Conservation (phyloP, 23 tunicate genomes). For the Styela plicata region DNA sequence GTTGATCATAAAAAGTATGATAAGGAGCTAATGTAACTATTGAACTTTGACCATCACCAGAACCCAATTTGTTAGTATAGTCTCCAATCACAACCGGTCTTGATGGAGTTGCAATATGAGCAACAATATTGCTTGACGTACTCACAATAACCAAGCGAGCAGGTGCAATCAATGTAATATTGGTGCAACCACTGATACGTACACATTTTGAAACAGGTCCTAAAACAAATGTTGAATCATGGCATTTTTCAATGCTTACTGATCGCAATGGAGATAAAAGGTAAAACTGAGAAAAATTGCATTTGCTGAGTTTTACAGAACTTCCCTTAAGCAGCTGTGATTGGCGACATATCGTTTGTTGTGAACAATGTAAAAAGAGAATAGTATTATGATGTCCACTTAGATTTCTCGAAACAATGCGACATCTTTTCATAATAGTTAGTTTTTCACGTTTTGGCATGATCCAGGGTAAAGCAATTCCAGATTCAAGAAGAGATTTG, state of each 20-base stretch:
- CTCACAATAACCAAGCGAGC: constrained; percentile 50
- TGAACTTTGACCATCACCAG: not conserved
- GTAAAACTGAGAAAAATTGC: constrained; percentile 63
- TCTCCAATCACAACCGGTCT: constrained; percentile 62
- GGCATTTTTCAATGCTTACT: constrained; percentile 86
- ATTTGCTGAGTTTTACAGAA: constrained; percentile 51
- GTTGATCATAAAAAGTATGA: constrained; percentile 70
- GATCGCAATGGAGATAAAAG: constrained; percentile 67
- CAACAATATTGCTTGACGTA: constrained; percentile 30
- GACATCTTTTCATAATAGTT: constrained; percentile 16
- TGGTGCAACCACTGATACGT: constrained; percentile 53
- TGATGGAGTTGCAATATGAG: constrained; percentile 65
- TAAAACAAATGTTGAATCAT: constrained; percentile 47
- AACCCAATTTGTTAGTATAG: not conserved
- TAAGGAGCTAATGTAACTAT: constrained; percentile 80
- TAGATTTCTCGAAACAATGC: constrained; percentile 35
- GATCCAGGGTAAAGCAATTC: constrained; percentile 55
- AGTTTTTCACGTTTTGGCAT: constrained; percentile 2
- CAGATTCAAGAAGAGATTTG: constrained; percentile 35
- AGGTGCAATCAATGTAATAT: constrained; percentile 70
- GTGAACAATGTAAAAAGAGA: constrained; percentile 55
- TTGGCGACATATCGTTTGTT: constrained; percentile 78
- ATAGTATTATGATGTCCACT: constrained; percentile 32
- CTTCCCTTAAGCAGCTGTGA: constrained; percentile 32
- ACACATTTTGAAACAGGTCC: constrained; percentile 80